Conservation (phyloP, 2,888 invertebrate genomes). For the Cantharis rufa region DNA sequence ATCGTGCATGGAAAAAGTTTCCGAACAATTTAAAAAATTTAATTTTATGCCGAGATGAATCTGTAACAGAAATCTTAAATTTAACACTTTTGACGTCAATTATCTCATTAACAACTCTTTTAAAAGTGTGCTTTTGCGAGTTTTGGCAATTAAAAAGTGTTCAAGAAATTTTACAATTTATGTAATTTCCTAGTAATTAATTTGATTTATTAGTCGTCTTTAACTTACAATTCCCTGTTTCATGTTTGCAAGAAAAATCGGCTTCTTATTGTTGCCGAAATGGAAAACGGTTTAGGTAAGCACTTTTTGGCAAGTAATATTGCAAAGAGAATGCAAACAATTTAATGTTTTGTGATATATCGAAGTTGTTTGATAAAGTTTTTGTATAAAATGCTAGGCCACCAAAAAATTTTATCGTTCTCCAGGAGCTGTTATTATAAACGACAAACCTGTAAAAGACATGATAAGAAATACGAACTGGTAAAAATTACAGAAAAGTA, state of each 20-base stretch:
- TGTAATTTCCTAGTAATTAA: neutral
- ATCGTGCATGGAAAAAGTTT: neutral
- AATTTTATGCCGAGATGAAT: neutral
- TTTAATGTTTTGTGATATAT: neutral
- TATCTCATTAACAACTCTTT: conserved; percentile 14
- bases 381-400: conserved; percentile 25
- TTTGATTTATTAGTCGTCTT: neutral
- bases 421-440: conserved; percentile 27
- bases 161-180: conserved; percentile 17
- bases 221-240: neutral
- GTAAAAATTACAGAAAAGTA: conserved; percentile 45
- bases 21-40: neutral
- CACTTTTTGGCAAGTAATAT: neutral
- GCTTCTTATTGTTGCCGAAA: neutral
- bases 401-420: conserved; percentile 28
- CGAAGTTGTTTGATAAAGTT: neutral
- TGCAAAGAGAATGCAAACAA: neutral
- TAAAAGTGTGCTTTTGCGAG: conserved; percentile 16
- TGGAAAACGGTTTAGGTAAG: neutral
- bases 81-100: conserved; percentile 12
- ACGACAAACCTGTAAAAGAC: conserved; percentile 39
- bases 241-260: neutral
- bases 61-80: neutral
- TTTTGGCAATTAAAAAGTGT: conserved; percentile 21
- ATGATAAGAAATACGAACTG: conserved; percentile 46